Percentiles rank a stretch among this genome's conserved stretches.
These are phyloP conservation scores for Eumacrocentrus americanus DNA, from an alignment of 2,888 invertebrate genomes.

Conservation along the genomic window DNA sequence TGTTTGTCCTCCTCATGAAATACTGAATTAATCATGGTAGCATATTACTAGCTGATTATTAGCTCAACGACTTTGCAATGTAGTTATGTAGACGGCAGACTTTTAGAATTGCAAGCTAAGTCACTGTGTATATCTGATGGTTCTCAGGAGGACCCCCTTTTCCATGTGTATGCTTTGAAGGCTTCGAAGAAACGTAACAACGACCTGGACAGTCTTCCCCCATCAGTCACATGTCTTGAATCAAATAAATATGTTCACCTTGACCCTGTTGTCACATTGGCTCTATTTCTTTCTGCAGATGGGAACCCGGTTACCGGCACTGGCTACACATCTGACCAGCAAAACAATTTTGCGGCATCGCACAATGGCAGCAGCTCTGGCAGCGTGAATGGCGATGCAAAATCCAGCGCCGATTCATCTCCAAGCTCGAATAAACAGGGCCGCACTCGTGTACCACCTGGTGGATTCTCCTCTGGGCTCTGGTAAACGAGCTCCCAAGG, in stretches of 20 bases:
- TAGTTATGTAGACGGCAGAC: not conserved
- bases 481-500: conserved; percentile 65
- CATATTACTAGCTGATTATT: not conserved
- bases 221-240: not conserved
- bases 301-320: conserved; percentile 66
- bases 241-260: conserved; percentile 14
- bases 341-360: conserved; percentile 43
- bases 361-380: conserved; percentile 65
- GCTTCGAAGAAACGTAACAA: not conserved
- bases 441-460: conserved; percentile 71
- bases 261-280: no score
- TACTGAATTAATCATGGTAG: not conserved
- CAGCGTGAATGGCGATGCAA: conserved; percentile 52
- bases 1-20: not conserved
- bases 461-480: conserved; percentile 72
- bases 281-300: conserved; percentile 52
- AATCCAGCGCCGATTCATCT: conserved; percentile 52
- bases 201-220: no score
- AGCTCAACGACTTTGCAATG: not conserved
- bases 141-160: not conserved
- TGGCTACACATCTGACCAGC: conserved; percentile 61
- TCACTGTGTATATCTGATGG: not conserved
- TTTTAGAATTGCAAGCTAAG: not conserved
- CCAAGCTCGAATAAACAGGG: conserved; percentile 49
- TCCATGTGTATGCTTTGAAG: not conserved